Conservation (phyloP, 53 echinoderm and acorn worm genomes). For the Mesocentrotus franciscanus region DNA sequence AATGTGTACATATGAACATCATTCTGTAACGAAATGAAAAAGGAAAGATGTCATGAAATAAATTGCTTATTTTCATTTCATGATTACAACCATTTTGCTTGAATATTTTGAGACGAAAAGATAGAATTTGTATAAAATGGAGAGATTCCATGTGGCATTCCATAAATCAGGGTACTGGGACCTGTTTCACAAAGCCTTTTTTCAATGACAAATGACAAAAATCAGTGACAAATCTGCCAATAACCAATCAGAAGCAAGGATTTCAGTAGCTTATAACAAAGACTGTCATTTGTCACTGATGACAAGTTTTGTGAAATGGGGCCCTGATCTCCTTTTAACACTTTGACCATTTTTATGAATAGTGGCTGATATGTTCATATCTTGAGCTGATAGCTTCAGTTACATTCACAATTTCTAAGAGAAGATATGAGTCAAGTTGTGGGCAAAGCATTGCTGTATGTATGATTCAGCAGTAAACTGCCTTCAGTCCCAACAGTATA, state of each 20-base stretch:
- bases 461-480: slow-evolving; percentile 24
- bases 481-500: slow-evolving; percentile 26
- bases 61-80: neutral
- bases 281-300: no score
- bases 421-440: neutral
- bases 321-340: no score
- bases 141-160: no score
- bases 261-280: no score
- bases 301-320: no score
- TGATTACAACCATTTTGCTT: neutral
- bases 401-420: neutral
- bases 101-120: no score
- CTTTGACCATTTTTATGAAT: neutral
- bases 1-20: no score
- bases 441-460: neutral
- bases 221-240: no score
- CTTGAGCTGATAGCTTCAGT: neutral
- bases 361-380: neutral
- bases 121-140: no score
- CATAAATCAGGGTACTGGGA: neutral
- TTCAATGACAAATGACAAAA: no score
- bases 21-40: neutral
- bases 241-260: no score
- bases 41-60: neutral
- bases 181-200: no score